Percentiles rank a stretch among this genome's conserved stretches.
These are phyloP conservation scores for Glaucomys volans DNA, from an alignment of 2,113 vertebrate species.

Conservation along the genomic window DNA sequence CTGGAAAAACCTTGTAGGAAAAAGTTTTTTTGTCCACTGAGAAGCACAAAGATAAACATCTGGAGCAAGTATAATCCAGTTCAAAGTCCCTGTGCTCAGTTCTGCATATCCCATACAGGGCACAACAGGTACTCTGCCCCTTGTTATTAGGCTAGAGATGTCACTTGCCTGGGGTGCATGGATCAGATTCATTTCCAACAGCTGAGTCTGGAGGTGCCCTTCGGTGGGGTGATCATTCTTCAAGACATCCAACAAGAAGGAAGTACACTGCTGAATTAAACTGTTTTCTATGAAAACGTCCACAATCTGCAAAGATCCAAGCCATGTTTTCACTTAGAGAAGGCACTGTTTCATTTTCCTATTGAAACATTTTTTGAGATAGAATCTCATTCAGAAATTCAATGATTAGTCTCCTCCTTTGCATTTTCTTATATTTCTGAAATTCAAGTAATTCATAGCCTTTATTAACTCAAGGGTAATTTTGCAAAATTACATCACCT, in stretches of 20 bases:
- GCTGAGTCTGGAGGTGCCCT: conserved; percentile 94
- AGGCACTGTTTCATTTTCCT: not conserved
- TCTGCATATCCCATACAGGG: not conserved
- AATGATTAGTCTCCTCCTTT: not conserved
- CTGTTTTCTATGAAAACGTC: conserved; percentile 98
- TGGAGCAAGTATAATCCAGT: not conserved
- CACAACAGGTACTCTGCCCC: not conserved
- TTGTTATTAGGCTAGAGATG: not conserved
- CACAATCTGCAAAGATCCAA: conserved; percentile 89
- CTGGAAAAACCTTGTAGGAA: not conserved
- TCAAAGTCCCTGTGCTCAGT: not conserved
- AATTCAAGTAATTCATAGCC: not conserved
- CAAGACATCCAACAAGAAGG: conserved; percentile 94
- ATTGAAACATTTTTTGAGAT: conserved; percentile 46
- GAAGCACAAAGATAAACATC: not conserved
- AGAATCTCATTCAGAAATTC: not conserved
- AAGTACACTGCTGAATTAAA: conserved; percentile 96
- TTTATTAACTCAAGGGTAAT: not conserved
- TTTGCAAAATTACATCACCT: not conserved
- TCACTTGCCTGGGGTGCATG: conserved; percentile 93
- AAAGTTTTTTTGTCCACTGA: not conserved
- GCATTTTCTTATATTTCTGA: not conserved
- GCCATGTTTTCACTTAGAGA: not conserved
- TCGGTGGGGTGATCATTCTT: conserved; percentile 94
- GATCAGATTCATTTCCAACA: conserved; percentile 97